Percentiles rank a stretch among this genome's conserved stretches.
Conservation (phyloP, 2,888 invertebrate genomes). For the Eremobia ochroleuca region DNA sequence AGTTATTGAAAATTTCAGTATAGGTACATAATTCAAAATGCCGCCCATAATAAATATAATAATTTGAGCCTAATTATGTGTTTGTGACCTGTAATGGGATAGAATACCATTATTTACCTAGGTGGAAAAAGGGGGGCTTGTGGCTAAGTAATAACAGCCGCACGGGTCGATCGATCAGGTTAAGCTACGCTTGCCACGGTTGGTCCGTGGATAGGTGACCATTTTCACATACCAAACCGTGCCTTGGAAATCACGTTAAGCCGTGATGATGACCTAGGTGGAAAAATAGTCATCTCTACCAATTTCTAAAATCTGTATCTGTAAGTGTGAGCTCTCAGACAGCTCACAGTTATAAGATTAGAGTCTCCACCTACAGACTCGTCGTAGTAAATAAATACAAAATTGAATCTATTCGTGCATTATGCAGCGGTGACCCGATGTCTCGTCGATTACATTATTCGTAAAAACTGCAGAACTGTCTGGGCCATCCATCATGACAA, state of each 20-base stretch:
- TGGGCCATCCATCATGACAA: constrained; percentile 70
- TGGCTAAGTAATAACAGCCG: no score
- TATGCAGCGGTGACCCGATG: constrained; percentile 81
- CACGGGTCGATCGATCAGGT: no score
- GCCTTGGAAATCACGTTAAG: no score
- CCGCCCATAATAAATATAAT: not conserved
- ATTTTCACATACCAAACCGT: no score
- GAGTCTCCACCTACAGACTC: no score
- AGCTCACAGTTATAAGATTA: not conserved
- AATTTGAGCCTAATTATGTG: not conserved
- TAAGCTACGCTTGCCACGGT: no score
- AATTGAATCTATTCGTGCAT: constrained; percentile 70
- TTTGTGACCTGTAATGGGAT: not conserved
- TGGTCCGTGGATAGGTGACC: no score
- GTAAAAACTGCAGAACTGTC: constrained; percentile 76
- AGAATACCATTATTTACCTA: not conserved
- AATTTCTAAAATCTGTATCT: not conserved
- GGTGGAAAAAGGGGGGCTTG: no score
- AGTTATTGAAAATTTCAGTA: not conserved
- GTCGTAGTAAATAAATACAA: constrained; percentile 47
- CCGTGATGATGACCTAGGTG: no score
- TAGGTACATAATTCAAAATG: not conserved
- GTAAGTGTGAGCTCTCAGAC: no score
- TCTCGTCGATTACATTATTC: constrained; percentile 70
- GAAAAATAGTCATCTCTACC: not conserved